A percentile compares a stretch with the other conserved stretches of the same genome.
phyloP scores from a whole-genome alignment of 2,888 invertebrate genomes.

The Furcula furcula region DNA sequence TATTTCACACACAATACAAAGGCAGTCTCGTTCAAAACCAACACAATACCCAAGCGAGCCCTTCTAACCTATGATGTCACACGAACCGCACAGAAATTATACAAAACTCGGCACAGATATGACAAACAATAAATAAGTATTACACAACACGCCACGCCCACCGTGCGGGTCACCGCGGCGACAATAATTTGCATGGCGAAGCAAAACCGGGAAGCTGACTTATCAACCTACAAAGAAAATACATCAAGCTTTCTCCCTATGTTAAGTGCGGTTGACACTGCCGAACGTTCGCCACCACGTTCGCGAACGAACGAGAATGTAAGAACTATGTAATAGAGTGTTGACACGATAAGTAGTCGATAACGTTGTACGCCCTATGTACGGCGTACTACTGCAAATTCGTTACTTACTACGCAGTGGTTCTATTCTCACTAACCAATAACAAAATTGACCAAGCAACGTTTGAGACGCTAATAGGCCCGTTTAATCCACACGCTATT shows the following conservation, averaged over 20 bases:
- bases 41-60: not conserved
- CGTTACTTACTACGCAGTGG: too few relatives aligned
- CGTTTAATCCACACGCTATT: too few relatives aligned
- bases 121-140: slow-evolving; percentile 49
- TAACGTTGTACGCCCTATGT: too few relatives aligned
- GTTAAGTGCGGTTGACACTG: slow-evolving; percentile 18
- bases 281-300: not conserved
- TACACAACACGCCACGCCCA: slow-evolving; percentile 61
- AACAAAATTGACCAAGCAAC: too few relatives aligned
- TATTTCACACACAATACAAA: too few relatives aligned
- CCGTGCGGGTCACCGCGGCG: slow-evolving; percentile 56
- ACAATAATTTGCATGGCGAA: slow-evolving; percentile 67
- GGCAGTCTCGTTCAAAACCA: not conserved
- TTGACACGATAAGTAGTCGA: too few relatives aligned
- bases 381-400: too few relatives aligned
- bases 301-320: not conserved
- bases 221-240: slow-evolving; percentile 56
- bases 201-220: slow-evolving; percentile 63
- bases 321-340: too few relatives aligned
- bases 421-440: too few relatives aligned
- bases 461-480: too few relatives aligned
- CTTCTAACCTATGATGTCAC: not conserved
- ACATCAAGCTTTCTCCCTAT: slow-evolving; percentile 66
- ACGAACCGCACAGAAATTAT: slow-evolving; percentile 3
- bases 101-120: slow-evolving; percentile 17